These are phyloP conservation scores for Amblyraja radiata DNA, from an alignment of 2,797 vertebrate species.

Conservation along the genomic window DNA sequence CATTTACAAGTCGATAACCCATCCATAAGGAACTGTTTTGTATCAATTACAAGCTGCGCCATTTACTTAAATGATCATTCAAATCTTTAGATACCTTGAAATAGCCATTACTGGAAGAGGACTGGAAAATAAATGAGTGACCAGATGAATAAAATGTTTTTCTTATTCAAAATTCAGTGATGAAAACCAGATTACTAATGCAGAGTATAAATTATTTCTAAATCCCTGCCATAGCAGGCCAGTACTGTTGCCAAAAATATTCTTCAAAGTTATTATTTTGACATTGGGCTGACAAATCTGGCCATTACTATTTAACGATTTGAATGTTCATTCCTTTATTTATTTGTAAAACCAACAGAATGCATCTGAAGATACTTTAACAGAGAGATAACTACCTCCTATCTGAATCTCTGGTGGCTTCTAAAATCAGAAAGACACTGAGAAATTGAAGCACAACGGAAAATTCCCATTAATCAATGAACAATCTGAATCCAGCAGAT, in stretches of 20 bases:
- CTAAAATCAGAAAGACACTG: not conserved
- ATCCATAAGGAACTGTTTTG: not conserved
- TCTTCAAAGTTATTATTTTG: not conserved
- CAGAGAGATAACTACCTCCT: not conserved
- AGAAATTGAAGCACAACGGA: not conserved
- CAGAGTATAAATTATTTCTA: not conserved
- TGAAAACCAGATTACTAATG: not conserved
- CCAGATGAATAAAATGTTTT: not conserved
- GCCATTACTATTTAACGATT: not conserved
- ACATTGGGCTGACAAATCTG: not conserved
- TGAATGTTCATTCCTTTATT: not conserved
- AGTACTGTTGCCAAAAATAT: not conserved
- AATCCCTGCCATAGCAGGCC: not conserved
- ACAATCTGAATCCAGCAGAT: not conserved
- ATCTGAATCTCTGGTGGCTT: not conserved
- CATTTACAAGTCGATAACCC: not conserved
- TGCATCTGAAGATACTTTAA: not conserved
- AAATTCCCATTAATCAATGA: not conserved
- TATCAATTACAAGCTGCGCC: not conserved
- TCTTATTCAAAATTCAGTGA: not conserved
- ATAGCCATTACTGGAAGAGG: not conserved
- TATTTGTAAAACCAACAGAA: not conserved
- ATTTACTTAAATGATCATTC: not conserved
- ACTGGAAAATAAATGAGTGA: not conserved
- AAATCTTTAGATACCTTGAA: not conserved